Evolutionary conservation across 2,888 invertebrate species (phyloP), one percentile per base, ranked within the genome.

Genomic region (Bruchidius siliquastri): DNA sequence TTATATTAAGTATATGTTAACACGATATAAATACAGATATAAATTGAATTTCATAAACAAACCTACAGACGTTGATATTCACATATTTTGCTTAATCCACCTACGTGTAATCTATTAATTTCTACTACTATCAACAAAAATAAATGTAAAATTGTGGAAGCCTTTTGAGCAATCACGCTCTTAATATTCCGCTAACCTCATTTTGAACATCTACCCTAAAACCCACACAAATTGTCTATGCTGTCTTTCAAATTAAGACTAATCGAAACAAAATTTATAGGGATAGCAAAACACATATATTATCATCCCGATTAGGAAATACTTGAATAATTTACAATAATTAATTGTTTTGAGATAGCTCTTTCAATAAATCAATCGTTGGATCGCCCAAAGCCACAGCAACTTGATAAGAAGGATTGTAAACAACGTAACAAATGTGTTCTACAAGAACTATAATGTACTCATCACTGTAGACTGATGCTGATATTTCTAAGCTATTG

Each of bases 1-100:
- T 30, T 21, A 69, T 20, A 66, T 71, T 72, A 69, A 71, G 32
- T 72, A 71, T 71, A 26, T 21, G 67, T 49, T 49, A 49, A 8
- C 49, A 26, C 18, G 49, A 49, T 49, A 49, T 49, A 49, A 49
- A 49, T 18, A 49, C 18, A 49, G 6, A 49, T 8, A 49, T 49
- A 26, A 26, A 26, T 26, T 8, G 3, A 1, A 49, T 49, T 49
- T 13, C 13, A 13, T 49, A 49, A 49, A 49, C 49, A 49, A 8
- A 26, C 26, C 2, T 8, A 2, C 26, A 26, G 8, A 4, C 26
- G 8, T 26, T 8, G 26, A 26, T 8, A 2, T 26, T 8, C 26
- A 26, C 8, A 26, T 8, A 26, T 26, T 26, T 26, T 8, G 26
- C 8, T 26, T 26, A 26, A 8, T 26, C n/a, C 2, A 26, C 26